These are phyloP conservation scores for Hydrolagus affinis DNA, from an alignment of 2,113 vertebrate genomes.

Conservation along the genomic window DNA sequence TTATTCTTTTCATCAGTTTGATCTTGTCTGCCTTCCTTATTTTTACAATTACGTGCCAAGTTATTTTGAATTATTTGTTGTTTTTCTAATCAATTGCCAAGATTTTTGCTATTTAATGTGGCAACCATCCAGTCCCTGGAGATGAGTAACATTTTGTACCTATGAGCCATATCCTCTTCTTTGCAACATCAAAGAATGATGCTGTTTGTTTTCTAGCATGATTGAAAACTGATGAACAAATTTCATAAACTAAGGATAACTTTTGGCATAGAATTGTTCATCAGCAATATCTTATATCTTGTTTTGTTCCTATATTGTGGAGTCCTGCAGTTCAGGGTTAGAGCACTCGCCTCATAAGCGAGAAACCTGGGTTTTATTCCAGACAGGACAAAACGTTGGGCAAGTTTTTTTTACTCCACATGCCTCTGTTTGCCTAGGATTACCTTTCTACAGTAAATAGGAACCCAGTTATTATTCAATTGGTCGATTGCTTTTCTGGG, in stretches of 20 bases:
- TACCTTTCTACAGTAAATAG: no score
- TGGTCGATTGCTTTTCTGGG: no score
- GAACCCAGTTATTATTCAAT: no score
- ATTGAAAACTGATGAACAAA: not conserved
- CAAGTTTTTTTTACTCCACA: no score
- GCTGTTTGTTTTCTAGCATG: not conserved
- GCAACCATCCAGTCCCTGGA: not conserved
- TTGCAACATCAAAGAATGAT: not conserved
- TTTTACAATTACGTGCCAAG: not conserved
- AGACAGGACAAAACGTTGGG: no score
- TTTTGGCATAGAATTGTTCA: not conserved
- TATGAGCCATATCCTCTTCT: not conserved
- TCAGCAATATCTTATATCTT: not conserved
- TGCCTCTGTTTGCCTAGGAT: no score
- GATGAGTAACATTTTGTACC: not conserved
- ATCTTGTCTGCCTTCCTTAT: not conserved
- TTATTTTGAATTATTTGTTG: conserved; percentile 16
- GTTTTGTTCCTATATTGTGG: no score
- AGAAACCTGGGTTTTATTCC: no score
- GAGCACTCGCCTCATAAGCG: no score
- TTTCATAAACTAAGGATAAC: not conserved
- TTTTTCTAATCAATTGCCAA: not conserved
- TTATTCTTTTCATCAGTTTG: conserved; percentile 10
- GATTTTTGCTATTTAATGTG: not conserved
- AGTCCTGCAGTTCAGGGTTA: no score